Evolutionary conservation across 1,140 invertebrate genomes (phyloP), one percentile per base, ranked within the genome.

Genomic region (Sogatella furcifera): DNA sequence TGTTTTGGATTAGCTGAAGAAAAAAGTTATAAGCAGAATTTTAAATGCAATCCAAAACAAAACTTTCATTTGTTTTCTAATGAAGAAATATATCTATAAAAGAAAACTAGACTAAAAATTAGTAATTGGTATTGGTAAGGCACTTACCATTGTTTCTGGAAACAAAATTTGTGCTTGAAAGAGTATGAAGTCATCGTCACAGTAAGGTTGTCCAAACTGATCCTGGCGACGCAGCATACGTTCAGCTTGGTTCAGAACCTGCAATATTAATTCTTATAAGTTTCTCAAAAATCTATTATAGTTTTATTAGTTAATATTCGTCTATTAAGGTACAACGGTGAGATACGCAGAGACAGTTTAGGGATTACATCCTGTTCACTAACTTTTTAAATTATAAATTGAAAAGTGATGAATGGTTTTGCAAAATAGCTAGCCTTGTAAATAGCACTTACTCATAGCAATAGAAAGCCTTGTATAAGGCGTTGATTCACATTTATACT

Each of bases 181-280:
- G 59, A 93, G 78, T 19, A 95, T 73, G 72, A 89, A 84, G 69
- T 92, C 89, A 67, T 82, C 80, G 54, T 82, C 77, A 52, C 79
- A 80, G 69, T 88, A 91, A 49, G 82, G 74, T 54, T 81, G 77
- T 21, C 94, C 94, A 78, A 92, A 95, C 69, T 93, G 89, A 43
- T 83, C 81, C 75, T 97, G 94, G 8, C 75, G 71, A 61, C 78
- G 74, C 60, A 88, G 83, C 38, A 74, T 72, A 70, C 82, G 80
- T 62, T 88, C 79, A 28, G 81, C 75, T 57, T 84, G 78, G 66
- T 81, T 81, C 77, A 86, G 78, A 17, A 78, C 80, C 78, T 79
- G 34, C 17, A 59, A 59, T 34, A 41, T 53, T 62, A 55, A 57
- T 52, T 44, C 1, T 46, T 55, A 44, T 31, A 57, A 57, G 34